Base-by-base conservation (phyloP, 2,888 invertebrate species). In the Elysia crispata region DNA sequence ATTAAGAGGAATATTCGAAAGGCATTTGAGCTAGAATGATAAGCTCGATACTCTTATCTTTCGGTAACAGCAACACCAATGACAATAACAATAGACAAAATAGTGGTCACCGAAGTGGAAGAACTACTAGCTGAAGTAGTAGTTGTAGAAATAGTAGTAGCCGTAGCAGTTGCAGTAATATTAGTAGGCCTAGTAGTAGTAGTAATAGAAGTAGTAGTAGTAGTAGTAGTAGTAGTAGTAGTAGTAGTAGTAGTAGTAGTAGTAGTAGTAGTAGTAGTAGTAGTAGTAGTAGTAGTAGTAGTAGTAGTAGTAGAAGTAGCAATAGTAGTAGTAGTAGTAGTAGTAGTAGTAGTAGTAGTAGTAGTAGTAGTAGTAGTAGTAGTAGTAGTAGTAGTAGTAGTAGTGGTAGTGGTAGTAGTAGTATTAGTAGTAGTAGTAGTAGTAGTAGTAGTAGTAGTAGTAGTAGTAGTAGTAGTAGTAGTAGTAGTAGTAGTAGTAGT, bases 251-350 rank as follows among this genome's bases (percentile, higher is more conserved):
- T 15, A 54, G 54, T 15, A 54, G 54, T 15, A 54, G 54, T 15
- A 54, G 54, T 15, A 54, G 54, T 15, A 54, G 54, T 54, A 18
- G 54, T 54, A 18, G 54, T 54, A 54, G 54, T 54, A 15, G 54
- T 54, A 54, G 54, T 54, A 54, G 54, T 54, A 54, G 54, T 54
- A 54, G 54, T 54, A 54, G 54, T 54, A 54, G 54, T 54, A 54
- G 54, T 54, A 54, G 54, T 54, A 54, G 54, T 54, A 54, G 54
- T 54, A 54, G 54, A 15, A 54, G 54, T 54, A 54, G 54, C 18
- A 54, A 18, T 54, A 54, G 54, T 54, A 54, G 54, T 54, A 54
- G 54, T 54, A 54, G 54, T 54, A 54, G 54, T 54, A 54, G 54
- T 54, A 54, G 54, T 54, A 54, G 54, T 54, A 54, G 54, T 54